Percentiles rank a stretch among this genome's conserved stretches.
Conservation (phyloP, 2,113 vertebrate genomes). For the Anguilla rostrata region DNA sequence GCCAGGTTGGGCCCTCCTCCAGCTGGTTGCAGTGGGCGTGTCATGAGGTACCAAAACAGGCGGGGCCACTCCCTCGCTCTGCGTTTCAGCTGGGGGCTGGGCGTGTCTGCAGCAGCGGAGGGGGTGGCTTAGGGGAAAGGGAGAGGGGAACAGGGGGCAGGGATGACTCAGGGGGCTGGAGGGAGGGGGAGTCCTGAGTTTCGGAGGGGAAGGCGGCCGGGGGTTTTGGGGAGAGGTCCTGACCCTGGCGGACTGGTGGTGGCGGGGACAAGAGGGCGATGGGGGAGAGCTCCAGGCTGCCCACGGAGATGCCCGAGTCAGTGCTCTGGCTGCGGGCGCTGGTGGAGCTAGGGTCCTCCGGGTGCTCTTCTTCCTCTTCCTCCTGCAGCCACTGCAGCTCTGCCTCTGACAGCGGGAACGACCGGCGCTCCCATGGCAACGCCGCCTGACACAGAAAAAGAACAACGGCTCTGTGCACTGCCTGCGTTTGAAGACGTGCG, state of each 20-base stretch:
- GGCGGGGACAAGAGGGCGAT: conserved; percentile 15
- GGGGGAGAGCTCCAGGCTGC: conserved; percentile 52
- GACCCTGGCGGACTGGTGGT: conserved; percentile 27
- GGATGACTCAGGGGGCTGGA: conserved; percentile 9
- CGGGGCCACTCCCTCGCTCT: background rate
- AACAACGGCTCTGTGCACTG: background rate
- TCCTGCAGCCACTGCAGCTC: conserved; percentile 45
- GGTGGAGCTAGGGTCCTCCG: conserved; percentile 29
- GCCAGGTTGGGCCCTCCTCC: background rate
- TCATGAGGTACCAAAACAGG: background rate
- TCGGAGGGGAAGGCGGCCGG: conserved; percentile 12
- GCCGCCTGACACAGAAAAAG: conserved; percentile 35
- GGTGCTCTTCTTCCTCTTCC: conserved; percentile 34
- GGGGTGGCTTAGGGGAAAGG: background rate
- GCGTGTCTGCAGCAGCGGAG: background rate
- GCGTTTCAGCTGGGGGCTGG: background rate
- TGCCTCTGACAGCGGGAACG: conserved; percentile 52
- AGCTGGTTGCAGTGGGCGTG: background rate
- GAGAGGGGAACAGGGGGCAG: conserved; percentile 14
- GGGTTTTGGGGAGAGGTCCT: conserved; percentile 29
- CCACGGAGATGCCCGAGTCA: conserved; percentile 52
- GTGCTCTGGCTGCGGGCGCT: conserved; percentile 51
- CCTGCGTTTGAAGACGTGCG: background rate
- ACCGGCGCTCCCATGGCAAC: conserved; percentile 52
- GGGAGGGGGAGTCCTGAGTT: conserved; percentile 43